Evolutionary conservation across 2,797 vertebrate genomes (phyloP), one percentile per base, ranked within the genome.

Genomic region (Lacerta bilineata): DNA sequence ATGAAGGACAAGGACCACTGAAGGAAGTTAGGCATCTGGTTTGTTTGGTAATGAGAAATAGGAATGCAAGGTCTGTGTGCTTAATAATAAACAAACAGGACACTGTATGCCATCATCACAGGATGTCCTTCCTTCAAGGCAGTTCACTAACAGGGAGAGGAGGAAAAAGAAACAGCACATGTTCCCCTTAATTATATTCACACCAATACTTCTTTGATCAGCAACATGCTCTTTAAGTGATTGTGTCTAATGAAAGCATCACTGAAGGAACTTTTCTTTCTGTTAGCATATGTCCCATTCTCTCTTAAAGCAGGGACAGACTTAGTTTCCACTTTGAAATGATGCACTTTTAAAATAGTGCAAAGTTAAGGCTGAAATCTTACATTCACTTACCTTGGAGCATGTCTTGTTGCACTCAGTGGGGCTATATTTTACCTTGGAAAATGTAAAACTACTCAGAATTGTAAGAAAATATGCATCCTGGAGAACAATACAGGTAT

Each of bases 41-140:
- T 95, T 97, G 97, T 97, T 97, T 97, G 97, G 97, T 97, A 97
- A 97, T 97, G 93, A 97, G 97, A 97, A 97, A 97, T 97, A 97
- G 97, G 97, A 97, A 97, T 97, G 97, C 94, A 95, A 94, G 94
- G 95, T 97, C 96, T 92, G 93, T 81, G 92, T 95, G 97, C 96
- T 96, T 94, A 96, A 97, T 97, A 97, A 97, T 97, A 97, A 98
- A 98, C 97, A 97, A 97, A 96, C 96, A 96, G 97, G 97, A 98
- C 97, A 98, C 96, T 97, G 98, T 97, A 97, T 98, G 97, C 97
- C 98, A 98, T 97, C 97, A 96, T 97, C 96, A 97, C 97, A 98
- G 98, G 97, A 98, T 97, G 97, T 98, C 97, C 97, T 97, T 97
- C 97, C 97, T 97, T 97, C 96, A 92, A 82, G 93, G 92, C 96